Evolutionary conservation across 2,113 vertebrate genomes (phyloP).

Genomic region (Bubo scandiacus): DNA sequence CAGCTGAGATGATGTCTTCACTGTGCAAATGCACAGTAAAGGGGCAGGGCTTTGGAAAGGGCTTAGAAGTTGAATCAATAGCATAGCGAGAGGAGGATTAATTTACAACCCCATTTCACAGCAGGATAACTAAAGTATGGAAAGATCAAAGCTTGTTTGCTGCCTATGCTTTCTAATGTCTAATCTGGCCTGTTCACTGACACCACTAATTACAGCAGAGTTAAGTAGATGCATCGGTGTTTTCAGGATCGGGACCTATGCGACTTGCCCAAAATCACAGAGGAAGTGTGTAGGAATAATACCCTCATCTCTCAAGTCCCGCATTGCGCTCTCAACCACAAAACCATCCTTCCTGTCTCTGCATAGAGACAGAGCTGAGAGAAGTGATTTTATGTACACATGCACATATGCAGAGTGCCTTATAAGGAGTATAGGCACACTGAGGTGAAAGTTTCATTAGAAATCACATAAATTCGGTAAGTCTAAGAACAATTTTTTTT

Average conservation of each 20-base stretch:
- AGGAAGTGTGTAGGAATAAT: constrained; percentile 31
- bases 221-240: background rate
- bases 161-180: background rate
- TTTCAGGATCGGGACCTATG: background rate
- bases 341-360: constrained; percentile 58
- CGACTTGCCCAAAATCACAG: background rate
- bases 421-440: background rate
- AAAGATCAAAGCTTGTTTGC: background rate
- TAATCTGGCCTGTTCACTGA: background rate
- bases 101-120: background rate
- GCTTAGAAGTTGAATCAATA: background rate
- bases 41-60: background rate
- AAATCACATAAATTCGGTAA: background rate
- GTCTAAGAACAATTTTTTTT: background rate
- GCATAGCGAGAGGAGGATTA: fast-evolving
- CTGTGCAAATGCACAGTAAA: background rate
- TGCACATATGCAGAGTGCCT: background rate
- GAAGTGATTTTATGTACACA: constrained; percentile 1
- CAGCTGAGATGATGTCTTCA: background rate
- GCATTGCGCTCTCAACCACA: constrained; percentile 34
- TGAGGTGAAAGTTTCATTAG: background rate
- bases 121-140: background rate
- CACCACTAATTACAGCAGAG: background rate
- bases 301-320: background rate
- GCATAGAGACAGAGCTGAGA: background rate